These are phyloP conservation scores for Miltochrista miniata DNA, from an alignment of 2,888 invertebrate genomes.

Conservation along the genomic window DNA sequence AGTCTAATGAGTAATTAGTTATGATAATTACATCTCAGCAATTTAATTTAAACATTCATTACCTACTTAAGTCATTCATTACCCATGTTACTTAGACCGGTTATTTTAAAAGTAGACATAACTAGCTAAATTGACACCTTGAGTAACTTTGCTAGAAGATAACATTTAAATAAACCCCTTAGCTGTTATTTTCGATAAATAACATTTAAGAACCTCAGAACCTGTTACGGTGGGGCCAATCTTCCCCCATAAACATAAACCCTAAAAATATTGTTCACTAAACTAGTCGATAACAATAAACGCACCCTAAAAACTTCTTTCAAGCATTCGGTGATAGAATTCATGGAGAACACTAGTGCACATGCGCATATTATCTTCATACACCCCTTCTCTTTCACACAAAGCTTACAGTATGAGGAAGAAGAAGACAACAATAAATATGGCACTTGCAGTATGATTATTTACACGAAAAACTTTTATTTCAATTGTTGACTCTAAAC, in stretches of 20 bases:
- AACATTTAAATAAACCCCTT: no score
- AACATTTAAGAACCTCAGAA: conserved; percentile 24
- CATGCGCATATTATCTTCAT: conserved; percentile 58
- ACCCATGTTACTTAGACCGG: no score
- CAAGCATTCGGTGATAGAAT: conserved; percentile 49
- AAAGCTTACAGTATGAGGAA: conserved; percentile 27
- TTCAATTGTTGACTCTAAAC: conserved; percentile 41
- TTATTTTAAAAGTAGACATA: no score
- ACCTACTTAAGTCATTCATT: no score
- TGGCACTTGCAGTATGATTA: conserved; percentile 53
- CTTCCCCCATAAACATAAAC: conserved; percentile 40
- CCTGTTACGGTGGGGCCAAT: conserved; percentile 33
- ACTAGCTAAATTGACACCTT: no score
- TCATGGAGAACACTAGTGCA: conserved; percentile 45
- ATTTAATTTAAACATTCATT: no score
- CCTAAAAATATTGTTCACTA: conserved; percentile 41
- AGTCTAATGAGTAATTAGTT: no score
- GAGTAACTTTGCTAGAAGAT: no score
- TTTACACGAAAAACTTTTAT: conserved; percentile 37
- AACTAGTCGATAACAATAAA: conserved; percentile 62
- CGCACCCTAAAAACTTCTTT: conserved; percentile 59
- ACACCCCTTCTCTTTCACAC: conserved; percentile 45
- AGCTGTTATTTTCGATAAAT: conserved; percentile 23
- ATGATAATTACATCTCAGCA: no score
- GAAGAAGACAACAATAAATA: conserved; percentile 54